Evolutionary conservation across 2,113 vertebrate genomes (phyloP).

Genomic region (Tragulus kanchil): DNA sequence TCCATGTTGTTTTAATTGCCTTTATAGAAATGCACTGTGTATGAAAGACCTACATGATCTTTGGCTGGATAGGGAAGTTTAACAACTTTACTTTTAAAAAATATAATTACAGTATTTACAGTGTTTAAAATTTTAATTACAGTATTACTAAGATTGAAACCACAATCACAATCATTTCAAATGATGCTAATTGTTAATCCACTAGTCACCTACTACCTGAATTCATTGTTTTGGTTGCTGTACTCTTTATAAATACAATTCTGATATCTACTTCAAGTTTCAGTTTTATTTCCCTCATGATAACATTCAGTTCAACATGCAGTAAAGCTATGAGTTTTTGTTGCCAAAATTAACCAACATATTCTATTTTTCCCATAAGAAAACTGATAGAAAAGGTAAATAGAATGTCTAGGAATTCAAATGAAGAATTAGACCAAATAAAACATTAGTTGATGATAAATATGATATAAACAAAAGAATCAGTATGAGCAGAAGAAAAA

Average conservation of each 20-base stretch:
- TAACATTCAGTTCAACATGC: neutral
- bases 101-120: too few relatives aligned
- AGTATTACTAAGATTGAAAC: neutral
- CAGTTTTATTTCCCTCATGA: neutral
- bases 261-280: neutral
- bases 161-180: neutral
- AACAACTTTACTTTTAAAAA: constrained; percentile 44
- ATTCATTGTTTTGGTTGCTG: neutral
- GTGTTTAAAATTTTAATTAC: too few relatives aligned
- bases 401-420: neutral
- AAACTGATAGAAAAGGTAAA: neutral
- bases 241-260: neutral
- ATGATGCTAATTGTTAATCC: neutral
- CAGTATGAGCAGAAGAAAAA: neutral
- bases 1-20: constrained; percentile 66
- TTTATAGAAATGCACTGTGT: constrained; percentile 30
- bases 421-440: neutral
- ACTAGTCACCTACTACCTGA: neutral
- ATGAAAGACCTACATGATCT: constrained; percentile 20
- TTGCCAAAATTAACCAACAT: neutral
- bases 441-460: neutral
- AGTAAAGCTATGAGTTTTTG: neutral
- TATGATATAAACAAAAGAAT: neutral
- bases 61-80: neutral
- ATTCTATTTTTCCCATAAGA: neutral